Evolutionary conservation across 35 echinoderm and acorn worm genomes (phyloP).

Genomic region (Lytechinus pictus): DNA sequence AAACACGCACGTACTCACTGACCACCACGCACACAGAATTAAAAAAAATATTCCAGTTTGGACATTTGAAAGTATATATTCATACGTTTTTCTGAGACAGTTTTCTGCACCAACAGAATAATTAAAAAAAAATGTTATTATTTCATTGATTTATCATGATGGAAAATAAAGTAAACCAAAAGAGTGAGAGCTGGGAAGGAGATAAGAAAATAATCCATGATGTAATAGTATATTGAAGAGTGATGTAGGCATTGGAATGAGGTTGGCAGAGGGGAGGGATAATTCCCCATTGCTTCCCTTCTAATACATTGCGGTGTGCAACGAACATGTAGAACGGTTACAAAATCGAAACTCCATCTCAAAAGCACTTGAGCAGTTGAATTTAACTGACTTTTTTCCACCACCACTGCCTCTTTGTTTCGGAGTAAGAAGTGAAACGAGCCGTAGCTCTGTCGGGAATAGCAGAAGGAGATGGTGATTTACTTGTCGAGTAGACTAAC

Average conservation of each 20-base stretch:
- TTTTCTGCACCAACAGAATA: no score
- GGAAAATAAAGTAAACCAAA: background rate
- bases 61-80: no score
- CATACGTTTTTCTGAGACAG: no score
- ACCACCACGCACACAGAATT: no score
- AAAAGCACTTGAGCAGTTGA: slow-evolving; percentile 32
- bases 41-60: no score
- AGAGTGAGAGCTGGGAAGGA: background rate
- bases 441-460: background rate
- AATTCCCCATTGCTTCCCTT: background rate
- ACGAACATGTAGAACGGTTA: background rate
- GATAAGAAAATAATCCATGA: background rate
- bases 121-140: no score
- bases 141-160: no score
- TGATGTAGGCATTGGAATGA: background rate
- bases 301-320: background rate
- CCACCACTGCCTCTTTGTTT: slow-evolving; percentile 16
- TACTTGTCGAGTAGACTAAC: background rate
- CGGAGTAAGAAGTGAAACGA: background rate
- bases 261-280: background rate
- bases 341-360: slow-evolving; percentile 21
- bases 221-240: background rate
- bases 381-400: background rate
- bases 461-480: background rate
- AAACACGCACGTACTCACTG: no score